Conservation (phyloP, 1,140 invertebrate species). For the Euwallacea fornicatus region DNA sequence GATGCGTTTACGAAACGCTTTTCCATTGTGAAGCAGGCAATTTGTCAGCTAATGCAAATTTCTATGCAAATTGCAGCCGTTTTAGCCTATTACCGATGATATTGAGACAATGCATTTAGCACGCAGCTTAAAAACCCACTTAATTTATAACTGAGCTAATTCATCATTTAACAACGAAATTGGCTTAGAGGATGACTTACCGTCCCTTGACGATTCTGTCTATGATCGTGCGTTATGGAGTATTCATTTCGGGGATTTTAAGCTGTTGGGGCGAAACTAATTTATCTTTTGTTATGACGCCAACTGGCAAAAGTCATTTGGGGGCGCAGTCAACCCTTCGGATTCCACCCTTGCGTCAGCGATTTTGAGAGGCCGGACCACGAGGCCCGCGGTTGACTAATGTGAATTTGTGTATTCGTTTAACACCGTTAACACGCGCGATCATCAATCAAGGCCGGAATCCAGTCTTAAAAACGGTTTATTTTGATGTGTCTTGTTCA, state of each 20-base stretch:
- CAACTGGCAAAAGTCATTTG: constrained; percentile 32
- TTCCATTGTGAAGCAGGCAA: constrained; percentile 10
- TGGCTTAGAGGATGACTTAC: constrained; percentile 1
- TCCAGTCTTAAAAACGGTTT: background rate
- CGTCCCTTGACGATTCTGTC: constrained; percentile 13
- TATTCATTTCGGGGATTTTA: constrained; percentile 21
- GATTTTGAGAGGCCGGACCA: constrained; percentile 18
- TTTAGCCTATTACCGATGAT: constrained; percentile 6
- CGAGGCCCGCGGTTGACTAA: constrained; percentile 19
- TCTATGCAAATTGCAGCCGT: constrained; percentile 17
- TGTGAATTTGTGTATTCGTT: constrained; percentile 22
- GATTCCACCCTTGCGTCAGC: constrained; percentile 13
- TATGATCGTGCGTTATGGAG: constrained; percentile 9
- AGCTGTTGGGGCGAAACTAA: constrained; percentile 18
- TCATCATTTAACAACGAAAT: constrained; percentile 1
- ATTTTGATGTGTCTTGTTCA: too few species aligned
- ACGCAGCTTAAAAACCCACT: too few species aligned
- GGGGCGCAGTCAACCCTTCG: constrained; percentile 19
- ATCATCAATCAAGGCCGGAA: constrained; percentile 15
- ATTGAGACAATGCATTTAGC: constrained; percentile 12
- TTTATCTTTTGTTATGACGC: constrained; percentile 32
- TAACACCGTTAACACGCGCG: constrained; percentile 16
- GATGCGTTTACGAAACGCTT: constrained; percentile 28
- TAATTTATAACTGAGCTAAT: background rate
- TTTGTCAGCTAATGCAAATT: constrained; percentile 26